phyloP scores from a whole-genome alignment of 2,113 vertebrate genomes.

The Sitta europaea region DNA sequence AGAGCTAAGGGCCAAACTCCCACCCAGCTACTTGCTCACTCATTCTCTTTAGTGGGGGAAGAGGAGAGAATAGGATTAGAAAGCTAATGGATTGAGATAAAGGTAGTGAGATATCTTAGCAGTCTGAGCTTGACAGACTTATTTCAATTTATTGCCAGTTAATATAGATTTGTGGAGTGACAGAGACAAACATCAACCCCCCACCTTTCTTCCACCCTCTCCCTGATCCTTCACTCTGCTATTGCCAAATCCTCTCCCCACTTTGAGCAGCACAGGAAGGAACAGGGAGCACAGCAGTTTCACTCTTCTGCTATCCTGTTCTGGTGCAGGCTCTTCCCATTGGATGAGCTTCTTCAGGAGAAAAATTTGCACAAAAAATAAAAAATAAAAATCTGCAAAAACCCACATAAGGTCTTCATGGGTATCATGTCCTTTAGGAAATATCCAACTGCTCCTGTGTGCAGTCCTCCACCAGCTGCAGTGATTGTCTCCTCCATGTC shows the following conservation, averaged over 20 bases:
- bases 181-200: neutral
- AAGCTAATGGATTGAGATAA: neutral
- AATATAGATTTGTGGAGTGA: neutral
- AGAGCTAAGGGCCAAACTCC: neutral
- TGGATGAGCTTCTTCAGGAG: neutral
- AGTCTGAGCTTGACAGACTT: neutral
- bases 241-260: neutral
- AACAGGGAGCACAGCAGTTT: neutral
- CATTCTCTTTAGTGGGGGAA: neutral
- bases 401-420: rapidly evolving
- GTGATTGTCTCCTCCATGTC: neutral
- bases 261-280: rapidly evolving
- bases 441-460: neutral
- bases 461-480: neutral
- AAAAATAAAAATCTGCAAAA: no score
- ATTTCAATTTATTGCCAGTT: neutral
- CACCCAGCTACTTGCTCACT: neutral
- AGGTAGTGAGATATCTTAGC: neutral
- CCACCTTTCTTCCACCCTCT: neutral
- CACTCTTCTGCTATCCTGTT: neutral
- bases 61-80: neutral
- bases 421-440: neutral
- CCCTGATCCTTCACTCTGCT: rapidly evolving
- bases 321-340: rapidly evolving
- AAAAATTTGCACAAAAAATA: neutral